Conservation (phyloP, 2,797 vertebrate genomes). For the Setipinna tenuifilis region DNA sequence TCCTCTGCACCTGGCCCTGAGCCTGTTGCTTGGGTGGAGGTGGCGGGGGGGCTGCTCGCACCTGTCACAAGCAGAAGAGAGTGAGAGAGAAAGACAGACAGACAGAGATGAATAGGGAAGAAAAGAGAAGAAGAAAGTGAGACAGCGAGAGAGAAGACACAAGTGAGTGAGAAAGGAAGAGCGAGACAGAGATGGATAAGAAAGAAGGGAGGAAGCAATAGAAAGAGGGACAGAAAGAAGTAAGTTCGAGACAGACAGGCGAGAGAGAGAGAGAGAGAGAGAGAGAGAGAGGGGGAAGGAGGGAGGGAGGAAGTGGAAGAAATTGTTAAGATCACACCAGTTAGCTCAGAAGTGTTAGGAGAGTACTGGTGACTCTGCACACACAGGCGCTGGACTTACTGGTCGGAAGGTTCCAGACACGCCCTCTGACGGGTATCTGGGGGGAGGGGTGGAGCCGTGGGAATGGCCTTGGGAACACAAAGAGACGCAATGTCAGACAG, state of each 20-base stretch:
- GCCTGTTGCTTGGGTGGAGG: conserved; percentile 91
- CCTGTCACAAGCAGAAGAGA: conserved; percentile 68
- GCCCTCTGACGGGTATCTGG: conserved; percentile 80
- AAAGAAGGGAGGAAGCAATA: not conserved
- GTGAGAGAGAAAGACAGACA: conserved; percentile 16
- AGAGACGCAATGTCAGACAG: not conserved
- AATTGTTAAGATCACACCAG: not conserved
- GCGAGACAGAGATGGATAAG: too few species aligned
- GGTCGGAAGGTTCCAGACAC: conserved; percentile 85
- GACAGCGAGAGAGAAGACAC: too few species aligned
- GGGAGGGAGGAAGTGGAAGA: not conserved
- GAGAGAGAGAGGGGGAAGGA: not conserved
- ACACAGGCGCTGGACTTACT: conserved; percentile 74
- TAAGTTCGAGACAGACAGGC: not conserved
- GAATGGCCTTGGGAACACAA: conserved; percentile 64
- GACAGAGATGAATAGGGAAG: too few species aligned
- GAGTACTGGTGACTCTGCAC: not conserved
- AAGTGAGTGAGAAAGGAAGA: too few species aligned
- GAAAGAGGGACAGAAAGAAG: not conserved
- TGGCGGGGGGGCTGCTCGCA: conserved; percentile 86
- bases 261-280: not conserved
- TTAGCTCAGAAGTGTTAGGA: not conserved
- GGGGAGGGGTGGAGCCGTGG: conserved; percentile 80
- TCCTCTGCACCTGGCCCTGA: conserved; percentile 86
- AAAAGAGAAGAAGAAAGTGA: not conserved